phyloP scores from a whole-genome alignment of 2,113 vertebrate genomes.

The Petrocephalus microphthalmus region DNA sequence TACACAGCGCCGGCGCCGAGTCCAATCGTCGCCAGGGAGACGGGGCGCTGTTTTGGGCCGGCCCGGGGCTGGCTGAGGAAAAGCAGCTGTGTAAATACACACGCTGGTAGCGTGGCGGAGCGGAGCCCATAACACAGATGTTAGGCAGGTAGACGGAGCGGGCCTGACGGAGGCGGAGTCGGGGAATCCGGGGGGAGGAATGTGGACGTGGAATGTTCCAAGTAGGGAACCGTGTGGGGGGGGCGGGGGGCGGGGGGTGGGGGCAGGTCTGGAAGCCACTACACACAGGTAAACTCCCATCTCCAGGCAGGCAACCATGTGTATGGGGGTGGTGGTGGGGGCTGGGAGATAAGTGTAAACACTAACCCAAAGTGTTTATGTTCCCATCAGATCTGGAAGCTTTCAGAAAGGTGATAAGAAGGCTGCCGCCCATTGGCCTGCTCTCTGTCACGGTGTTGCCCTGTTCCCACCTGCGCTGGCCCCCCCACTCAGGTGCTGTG shows the following conservation, averaged over 20 bases:
- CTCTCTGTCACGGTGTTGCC: background rate
- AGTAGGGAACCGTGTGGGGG: background rate
- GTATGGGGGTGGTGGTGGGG: background rate
- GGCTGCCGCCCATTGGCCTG: background rate
- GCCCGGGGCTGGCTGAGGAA: constrained; percentile 29
- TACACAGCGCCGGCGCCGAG: background rate
- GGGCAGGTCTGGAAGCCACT: background rate
- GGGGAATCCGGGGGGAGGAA: background rate
- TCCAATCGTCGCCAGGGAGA: constrained; percentile 22
- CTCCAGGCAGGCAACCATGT: too few relatives aligned
- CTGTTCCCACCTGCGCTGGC: constrained; percentile 19
- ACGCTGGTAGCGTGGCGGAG: constrained; percentile 28
- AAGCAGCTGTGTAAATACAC: constrained; percentile 59
- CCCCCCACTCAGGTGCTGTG: background rate
- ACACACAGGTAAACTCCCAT: background rate
- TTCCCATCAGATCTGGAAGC: background rate
- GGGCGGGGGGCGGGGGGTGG: too few relatives aligned
- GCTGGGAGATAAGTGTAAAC: background rate
- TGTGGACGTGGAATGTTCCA: constrained; percentile 32
- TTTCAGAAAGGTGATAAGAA: constrained; percentile 16
- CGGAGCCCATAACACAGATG: constrained; percentile 30
- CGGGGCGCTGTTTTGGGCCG: constrained; percentile 47
- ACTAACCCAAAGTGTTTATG: constrained; percentile 5
- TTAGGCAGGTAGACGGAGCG: background rate
- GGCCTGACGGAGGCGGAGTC: background rate